Percentiles rank a stretch among this genome's conserved stretches.
phyloP scores from a whole-genome alignment of 2,113 vertebrate species.

The Jacana jacana region DNA sequence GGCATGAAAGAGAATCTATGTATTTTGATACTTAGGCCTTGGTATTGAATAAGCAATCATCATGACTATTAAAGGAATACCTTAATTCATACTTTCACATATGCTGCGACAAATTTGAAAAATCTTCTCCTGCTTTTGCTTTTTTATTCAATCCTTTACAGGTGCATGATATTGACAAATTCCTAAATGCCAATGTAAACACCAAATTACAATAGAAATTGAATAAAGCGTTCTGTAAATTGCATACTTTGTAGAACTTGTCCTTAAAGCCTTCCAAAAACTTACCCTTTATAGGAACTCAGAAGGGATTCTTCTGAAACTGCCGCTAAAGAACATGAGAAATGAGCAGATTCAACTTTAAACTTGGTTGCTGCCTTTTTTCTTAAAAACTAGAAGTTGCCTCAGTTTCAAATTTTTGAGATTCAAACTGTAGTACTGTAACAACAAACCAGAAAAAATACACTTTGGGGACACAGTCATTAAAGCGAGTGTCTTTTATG shows the following conservation, averaged over 20 bases:
- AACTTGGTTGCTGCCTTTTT: not conserved
- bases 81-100: not conserved
- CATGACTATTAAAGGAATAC: not conserved
- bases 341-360: not conserved
- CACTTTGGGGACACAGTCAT: not conserved
- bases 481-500: not conserved
- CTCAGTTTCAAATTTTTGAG: not conserved
- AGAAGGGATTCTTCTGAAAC: not conserved
- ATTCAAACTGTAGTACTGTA: not conserved
- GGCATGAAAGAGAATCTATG: not conserved
- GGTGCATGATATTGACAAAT: not conserved
- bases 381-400: not conserved
- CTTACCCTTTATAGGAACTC: not conserved
- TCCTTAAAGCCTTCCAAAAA: constrained; percentile 55
- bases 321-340: not conserved
- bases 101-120: not conserved
- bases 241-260: not conserved
- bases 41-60: not conserved
- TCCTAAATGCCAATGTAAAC: not conserved
- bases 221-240: constrained; percentile 9
- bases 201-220: constrained; percentile 13
- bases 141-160: not conserved
- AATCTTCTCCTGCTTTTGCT: not conserved
- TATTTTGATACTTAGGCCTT: not conserved
- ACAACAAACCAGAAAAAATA: not conserved